Evolutionary conservation across 2,797 vertebrate genomes (phyloP).

Genomic region (Pampus argenteus): DNA sequence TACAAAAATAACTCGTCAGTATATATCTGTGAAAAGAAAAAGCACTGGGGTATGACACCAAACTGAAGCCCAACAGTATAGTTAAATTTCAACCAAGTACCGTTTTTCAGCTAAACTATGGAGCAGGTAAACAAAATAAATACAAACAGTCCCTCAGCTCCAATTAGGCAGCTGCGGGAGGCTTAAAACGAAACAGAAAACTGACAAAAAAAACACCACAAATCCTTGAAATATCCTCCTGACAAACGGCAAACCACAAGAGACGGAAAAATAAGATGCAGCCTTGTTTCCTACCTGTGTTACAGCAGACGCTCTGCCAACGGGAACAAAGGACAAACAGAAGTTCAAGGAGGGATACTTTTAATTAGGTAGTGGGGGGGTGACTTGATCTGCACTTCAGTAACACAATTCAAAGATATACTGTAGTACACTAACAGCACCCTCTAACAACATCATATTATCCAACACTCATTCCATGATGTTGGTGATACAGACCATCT

Average conservation of each 20-base stretch:
- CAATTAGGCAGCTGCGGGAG: conserved; percentile 21
- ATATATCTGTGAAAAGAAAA: conserved; percentile 20
- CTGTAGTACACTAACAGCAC: background rate
- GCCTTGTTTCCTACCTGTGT: background rate
- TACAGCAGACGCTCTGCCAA: background rate
- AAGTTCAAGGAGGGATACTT: background rate
- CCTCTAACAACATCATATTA: background rate
- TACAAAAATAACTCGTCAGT: background rate
- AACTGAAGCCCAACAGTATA: background rate
- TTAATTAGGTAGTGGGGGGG: conserved; percentile 16
- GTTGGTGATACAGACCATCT: background rate
- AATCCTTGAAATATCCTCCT: conserved; percentile 23
- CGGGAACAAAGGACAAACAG: background rate
- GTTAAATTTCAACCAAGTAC: conserved; percentile 8
- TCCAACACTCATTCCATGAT: background rate
- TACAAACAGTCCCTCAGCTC: conserved; percentile 11
- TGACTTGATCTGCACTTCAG: background rate
- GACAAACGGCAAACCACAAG: conserved; percentile 33
- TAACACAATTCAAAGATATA: background rate
- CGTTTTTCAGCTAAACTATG: conserved; percentile 7
- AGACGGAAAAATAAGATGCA: conserved; percentile 1
- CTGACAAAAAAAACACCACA: conserved; percentile 14
- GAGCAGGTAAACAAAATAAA: conserved; percentile 36
- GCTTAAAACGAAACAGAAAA: conserved; percentile 27
- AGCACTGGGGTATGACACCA: conserved; percentile 8